A percentile compares a stretch with the other conserved stretches of the same genome.
phyloP scores from a whole-genome alignment of 2,797 vertebrate species.

The Acanthurus lineatus region DNA sequence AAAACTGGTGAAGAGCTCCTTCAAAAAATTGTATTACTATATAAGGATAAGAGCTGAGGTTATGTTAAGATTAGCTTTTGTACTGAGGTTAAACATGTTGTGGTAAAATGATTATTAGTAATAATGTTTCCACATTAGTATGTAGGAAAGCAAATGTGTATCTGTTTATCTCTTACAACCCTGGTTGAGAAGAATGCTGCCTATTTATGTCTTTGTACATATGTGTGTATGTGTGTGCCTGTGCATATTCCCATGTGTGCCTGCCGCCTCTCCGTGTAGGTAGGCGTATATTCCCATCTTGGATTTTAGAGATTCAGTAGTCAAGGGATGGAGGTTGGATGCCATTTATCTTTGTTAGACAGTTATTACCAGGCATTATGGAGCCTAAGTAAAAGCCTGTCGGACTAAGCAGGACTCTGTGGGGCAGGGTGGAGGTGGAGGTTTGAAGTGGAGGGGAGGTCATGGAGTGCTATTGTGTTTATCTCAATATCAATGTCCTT shows the following conservation, averaged over 20 bases:
- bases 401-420: constrained; percentile 20
- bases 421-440: background rate
- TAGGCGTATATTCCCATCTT: constrained; percentile 38
- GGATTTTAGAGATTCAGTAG: constrained; percentile 48
- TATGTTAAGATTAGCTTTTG: background rate
- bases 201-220: constrained; percentile 32
- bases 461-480: constrained; percentile 22
- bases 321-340: constrained; percentile 45
- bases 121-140: background rate
- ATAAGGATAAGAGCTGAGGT: background rate
- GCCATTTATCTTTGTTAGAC: constrained; percentile 75
- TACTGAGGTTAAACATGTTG: background rate
- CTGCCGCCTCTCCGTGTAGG: constrained; percentile 14
- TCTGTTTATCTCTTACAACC: background rate
- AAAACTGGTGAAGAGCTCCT: background rate
- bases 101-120: background rate
- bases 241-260: constrained; percentile 21
- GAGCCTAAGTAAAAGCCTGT: constrained; percentile 55
- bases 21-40: background rate
- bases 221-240: background rate
- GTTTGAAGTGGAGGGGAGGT: background rate
- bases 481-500: constrained; percentile 41
- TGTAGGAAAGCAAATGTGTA: constrained; percentile 1
- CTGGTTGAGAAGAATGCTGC: background rate
- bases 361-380: constrained; percentile 71